Conservation (phyloP, 2,888 invertebrate species). For the Leptinotarsa tumamoca region DNA sequence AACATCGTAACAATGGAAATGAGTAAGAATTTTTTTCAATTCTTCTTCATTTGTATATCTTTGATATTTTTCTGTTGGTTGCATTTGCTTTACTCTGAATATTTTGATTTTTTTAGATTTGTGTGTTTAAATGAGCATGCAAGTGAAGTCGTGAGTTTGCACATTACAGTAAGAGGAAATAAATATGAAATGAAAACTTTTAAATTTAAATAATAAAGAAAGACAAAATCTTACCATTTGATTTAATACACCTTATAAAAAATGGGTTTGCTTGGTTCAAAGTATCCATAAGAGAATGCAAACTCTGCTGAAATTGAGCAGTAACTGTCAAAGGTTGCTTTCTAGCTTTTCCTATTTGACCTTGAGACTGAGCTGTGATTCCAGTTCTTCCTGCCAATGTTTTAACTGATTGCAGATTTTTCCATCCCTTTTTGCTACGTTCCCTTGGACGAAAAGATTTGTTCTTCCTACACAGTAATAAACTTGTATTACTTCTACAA, state of each 20-base stretch:
- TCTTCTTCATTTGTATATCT: too few species aligned
- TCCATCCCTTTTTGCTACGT: conserved; percentile 86
- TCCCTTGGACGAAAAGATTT: conserved; percentile 91
- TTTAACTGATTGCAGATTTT: conserved; percentile 92
- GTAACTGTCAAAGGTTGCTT: conserved; percentile 94
- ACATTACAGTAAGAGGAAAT: not conserved
- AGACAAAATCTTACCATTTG: conserved; percentile 75
- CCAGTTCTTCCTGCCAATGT: conserved; percentile 84
- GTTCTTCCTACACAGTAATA: conserved; percentile 79
- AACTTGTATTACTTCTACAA: not conserved
- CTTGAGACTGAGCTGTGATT: conserved; percentile 69
- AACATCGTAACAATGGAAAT: too few species aligned
- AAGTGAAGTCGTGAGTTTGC: too few species aligned
- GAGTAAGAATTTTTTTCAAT: too few species aligned
- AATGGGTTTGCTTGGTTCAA: conserved; percentile 90
- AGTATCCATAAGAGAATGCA: conserved; percentile 93
- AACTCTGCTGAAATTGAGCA: conserved; percentile 93
- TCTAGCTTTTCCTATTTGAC: conserved; percentile 73
- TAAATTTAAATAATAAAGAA: not conserved
- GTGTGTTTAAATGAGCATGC: too few species aligned
- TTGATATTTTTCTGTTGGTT: too few species aligned
- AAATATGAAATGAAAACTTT: not conserved
- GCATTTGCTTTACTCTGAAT: too few species aligned
- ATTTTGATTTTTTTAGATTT: too few species aligned
- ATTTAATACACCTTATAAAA: conserved; percentile 94